Percentiles rank a stretch among this genome's conserved stretches.
Evolutionary conservation across 2,113 vertebrate species (phyloP).

Genomic region (Mola mola): DNA sequence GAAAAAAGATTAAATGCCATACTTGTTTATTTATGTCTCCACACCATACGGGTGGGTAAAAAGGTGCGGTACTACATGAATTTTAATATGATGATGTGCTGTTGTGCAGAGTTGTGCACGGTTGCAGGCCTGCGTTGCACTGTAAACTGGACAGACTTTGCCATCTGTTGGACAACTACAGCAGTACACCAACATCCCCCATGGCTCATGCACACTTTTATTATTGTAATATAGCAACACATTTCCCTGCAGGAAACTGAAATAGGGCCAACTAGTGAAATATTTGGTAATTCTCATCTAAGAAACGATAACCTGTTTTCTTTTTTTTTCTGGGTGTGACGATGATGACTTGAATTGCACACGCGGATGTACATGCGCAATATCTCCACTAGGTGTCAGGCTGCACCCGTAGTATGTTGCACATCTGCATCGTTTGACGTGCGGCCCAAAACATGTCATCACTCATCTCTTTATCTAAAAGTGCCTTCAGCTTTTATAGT

Average conservation of each 20-base stretch:
- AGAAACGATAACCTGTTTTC: too few relatives aligned
- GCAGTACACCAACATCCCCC: too few relatives aligned
- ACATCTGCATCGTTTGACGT: not conserved
- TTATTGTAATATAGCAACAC: too few relatives aligned
- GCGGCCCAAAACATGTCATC: conserved; percentile 11
- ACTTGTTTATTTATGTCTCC: too few relatives aligned
- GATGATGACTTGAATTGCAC: not conserved
- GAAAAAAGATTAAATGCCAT: too few relatives aligned
- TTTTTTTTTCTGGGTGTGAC: conserved; percentile 33
- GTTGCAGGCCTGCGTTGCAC: conserved; percentile 38
- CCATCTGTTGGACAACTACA: conserved; percentile 60
- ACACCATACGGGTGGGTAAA: too few relatives aligned
- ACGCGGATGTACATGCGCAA: conserved; percentile 1
- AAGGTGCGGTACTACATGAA: too few relatives aligned
- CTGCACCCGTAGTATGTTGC: conserved; percentile 12
- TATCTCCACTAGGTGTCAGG: conserved; percentile 73
- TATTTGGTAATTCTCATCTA: too few relatives aligned
- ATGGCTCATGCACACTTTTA: too few relatives aligned
- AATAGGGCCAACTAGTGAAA: too few relatives aligned
- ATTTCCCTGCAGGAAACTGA: too few relatives aligned
- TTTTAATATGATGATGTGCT: conserved; percentile 26
- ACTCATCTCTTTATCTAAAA: conserved; percentile 1
- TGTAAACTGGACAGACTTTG: conserved; percentile 46
- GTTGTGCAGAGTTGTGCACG: conserved; percentile 39
- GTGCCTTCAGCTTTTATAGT: conserved; percentile 21